Base-by-base conservation (phyloP, 2,797 vertebrate genomes). In the Sebastolobus altivelis region DNA sequence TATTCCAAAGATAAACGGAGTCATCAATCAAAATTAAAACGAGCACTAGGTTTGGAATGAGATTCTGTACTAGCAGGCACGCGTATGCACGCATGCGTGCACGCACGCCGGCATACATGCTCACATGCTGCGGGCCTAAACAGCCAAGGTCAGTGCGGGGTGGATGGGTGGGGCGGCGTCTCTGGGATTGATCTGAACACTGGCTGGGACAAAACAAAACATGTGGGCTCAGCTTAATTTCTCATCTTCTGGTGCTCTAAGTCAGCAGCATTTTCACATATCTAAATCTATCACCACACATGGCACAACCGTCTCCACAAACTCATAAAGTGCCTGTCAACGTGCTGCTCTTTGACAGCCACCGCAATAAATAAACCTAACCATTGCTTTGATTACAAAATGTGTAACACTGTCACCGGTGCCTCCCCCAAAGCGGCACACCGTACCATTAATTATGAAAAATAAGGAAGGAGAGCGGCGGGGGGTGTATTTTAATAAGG, bases 21-120 rank as follows among this genome's bases (percentile, higher is more conserved):
- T 95, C 95, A 96, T 97, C 95, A 94, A 95, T 96, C 95, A 95
- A 94, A 95, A 96, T 96, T 93, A 95, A 95, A 95, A 93, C 88
- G 79, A 85, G 81, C 69, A 79, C 81, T 49, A 65, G 85, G 81
- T 81, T 69, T 74, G 79, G 85, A 92, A 93, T 89, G 85, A 92
- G 83, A 88, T 89, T 87, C 74, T 81, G 62, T 37, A 72, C 31
- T 18, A 68, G 68, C 75, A 76, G 67, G 65, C 60, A 49, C 58
- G 69, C 2, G 22, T 40, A 68, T 74, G 77, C 79, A 79, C 35
- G 4, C 52, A 55, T 76, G 62, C 11, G 38, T 65, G 54, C 69
- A 43, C 6, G 31, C 46, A 43, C 6, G 31, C 46, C 58, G 71
- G 56, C 46, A 49, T 59, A 49, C 13, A 35, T 59, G 84, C 77